Evolutionary conservation across 1,140 invertebrate species (phyloP), one percentile per base, ranked within the genome.

Genomic region (Drosophila kepulauana): DNA sequence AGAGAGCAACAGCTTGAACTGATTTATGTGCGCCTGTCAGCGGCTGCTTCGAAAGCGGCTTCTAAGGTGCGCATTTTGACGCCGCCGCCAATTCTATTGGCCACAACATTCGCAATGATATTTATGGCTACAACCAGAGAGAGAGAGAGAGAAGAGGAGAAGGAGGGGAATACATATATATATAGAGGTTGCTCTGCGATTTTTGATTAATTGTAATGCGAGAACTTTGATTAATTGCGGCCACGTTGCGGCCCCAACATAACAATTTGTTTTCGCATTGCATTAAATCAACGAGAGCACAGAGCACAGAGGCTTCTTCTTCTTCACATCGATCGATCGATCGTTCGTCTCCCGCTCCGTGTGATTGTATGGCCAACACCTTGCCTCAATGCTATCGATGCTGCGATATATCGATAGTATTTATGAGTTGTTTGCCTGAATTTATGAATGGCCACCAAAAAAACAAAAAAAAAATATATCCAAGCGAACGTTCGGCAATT

Each of bases 181-280:
- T 4, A 5, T n/a, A 2, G 33, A 13, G 13, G 7, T 35, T 52
- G 57, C 20, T 25, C 20, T 33, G 38, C 65, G 46, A 80, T 80
- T 84, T 88, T 87, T 87, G 84, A 87, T 87, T 87, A 87, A 87
- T 87, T 87, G 84, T 89, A 87, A 88, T 88, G 74, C 84, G 80
- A 80, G 74, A 88, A 72, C 84, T 88, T 88, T 88, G 84, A 88
- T 88, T 88, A 88, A 88, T 88, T 88, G 84, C 84, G 74, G 74
- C 70, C 73, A 71, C 54, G 77, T 78, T 74, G 79, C 76, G 64
- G 76, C 64, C 30, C 56, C 68, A 69, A 80, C 78, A 89, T 89
- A 88, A 88, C 85, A 88, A 88, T 88, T 89, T 88, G 84, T 88
- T 88, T 84, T 88, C 80, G 80, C 80, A 78, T 88, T 88, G 84